Evolutionary conservation across 2,888 invertebrate genomes (phyloP), one percentile per base, ranked within the genome.

Genomic region (Leptopilina myrica): DNA sequence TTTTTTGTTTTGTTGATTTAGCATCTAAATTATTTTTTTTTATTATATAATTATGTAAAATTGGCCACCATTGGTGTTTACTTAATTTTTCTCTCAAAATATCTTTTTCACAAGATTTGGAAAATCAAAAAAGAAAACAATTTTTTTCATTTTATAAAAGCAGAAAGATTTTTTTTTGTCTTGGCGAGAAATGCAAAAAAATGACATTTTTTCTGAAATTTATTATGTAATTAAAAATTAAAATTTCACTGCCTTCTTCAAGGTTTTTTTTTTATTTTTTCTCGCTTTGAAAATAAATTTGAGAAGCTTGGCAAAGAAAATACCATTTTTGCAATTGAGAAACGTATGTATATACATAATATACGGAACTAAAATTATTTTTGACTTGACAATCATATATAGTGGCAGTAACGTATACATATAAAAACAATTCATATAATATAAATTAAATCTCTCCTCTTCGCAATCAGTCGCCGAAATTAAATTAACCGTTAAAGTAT

Each of bases 221-320:
- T 33, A 33, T 33, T 33, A 33, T 33, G 5, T 33, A 33, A 33
- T 33, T 33, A 33, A 33, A 33, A 33, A 33, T 33, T 33, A 2
- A 33, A 49, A 49, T 69, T 69, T 49, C 1, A 69, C 5, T 33
- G 26, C 26, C 26, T 56, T 56, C 53, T 53, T n/a, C 53, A 73
- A 33, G 14, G n/a, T 8, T 26, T 9, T 8, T 33, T 8, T 26
- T n/a, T 8, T 20, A 20, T 20, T 20, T 20, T 20, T 20, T 20
- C 20, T 20, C 20, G 20, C 20, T 20, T 20, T 9, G 8, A 53
- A 14, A 8, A 12, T 14, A 69, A 69, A 20, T 69, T 67, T 12
- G 12, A 69, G 53, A 73, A 56, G 14, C n/a, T 56, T 69, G 53
- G 69, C 26, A 69, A 69, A 69, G 69, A 69, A 62, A 56, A 11